Evolutionary conservation across 2,888 invertebrate genomes (phyloP), one percentile per base, ranked within the genome.

Genomic region (Arrhopalites spinosus): DNA sequence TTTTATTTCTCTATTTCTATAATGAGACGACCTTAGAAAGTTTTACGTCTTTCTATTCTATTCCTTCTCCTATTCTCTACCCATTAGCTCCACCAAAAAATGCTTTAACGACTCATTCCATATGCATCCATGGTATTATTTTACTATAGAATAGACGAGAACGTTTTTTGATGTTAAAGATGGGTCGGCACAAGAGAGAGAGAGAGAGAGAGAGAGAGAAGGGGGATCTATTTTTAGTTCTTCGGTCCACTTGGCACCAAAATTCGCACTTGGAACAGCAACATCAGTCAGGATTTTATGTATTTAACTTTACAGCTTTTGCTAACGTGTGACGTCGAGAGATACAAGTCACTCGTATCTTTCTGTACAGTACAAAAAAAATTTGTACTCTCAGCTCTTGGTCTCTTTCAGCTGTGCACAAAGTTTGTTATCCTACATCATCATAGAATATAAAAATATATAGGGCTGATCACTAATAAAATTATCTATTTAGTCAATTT

Each of bases 161-260:
- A 36, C 36, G 36, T 36, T 36, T n/a, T n/a, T n/a, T n/a, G n/a
- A n/a, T n/a, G n/a, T n/a, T n/a, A n/a, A n/a, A n/a, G n/a, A n/a
- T 36, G 36, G 63, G 63, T 29, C 63, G 63, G 63, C 13, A 63
- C n/a, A 2, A 23, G 27, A 11, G 5, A 36, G 36, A 36, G 36
- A 36, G 36, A 36, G 36, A 36, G 36, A 36, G 3, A 72, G 20
- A 64, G 63, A 61, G 50, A 50, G 29, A 45, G 43, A 25, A 53
- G 45, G 45, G 56, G 63, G 75, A 75, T 71, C 77, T 81, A 81
- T 81, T 81, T 81, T 81, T 79, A 79, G 81, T 74, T 77, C 70
- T 73, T 76, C 77, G 79, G 79, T 81, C 81, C 79, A 81, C 81
- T 81, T 81, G 81, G 81, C 81, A 81, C 75, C 61, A 63, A 77